These are phyloP conservation scores for Conops quadrifasciatus DNA, from an alignment of 2,888 invertebrate genomes.

Conservation along the genomic window DNA sequence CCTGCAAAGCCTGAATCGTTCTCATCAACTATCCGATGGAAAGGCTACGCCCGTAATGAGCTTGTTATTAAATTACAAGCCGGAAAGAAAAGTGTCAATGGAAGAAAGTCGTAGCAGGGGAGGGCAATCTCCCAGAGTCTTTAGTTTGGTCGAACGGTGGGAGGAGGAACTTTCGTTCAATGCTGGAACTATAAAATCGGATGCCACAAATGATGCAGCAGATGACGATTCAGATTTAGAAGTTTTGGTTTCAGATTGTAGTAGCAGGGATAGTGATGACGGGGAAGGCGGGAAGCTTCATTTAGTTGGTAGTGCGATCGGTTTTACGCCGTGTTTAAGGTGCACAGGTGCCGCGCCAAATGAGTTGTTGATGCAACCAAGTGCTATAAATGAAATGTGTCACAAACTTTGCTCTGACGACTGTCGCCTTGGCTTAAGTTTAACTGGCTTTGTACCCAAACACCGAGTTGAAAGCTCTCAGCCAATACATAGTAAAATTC, in stretches of 20 bases:
- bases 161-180: conserved; percentile 20
- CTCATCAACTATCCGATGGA: neutral
- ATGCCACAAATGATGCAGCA: conserved; percentile 45
- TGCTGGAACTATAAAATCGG: conserved; percentile 26
- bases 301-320: conserved; percentile 9
- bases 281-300: conserved; percentile 34
- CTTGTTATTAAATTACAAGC: conserved; percentile 16
- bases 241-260: conserved; percentile 45
- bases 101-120: neutral
- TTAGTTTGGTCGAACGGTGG: conserved; percentile 30
- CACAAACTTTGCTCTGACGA: conserved; percentile 56
- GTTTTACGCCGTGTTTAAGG: conserved; percentile 50
- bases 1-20: neutral
- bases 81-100: conserved; percentile 54
- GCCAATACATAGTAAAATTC: neutral
- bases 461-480: conserved; percentile 29
- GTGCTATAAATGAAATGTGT: conserved; percentile 58
- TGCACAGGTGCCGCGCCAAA: conserved; percentile 48
- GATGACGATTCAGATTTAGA: conserved; percentile 45
- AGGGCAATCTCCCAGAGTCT: conserved; percentile 26
- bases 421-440: conserved; percentile 52
- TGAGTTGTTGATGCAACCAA: conserved; percentile 42
- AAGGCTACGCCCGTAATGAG: neutral
- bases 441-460: conserved; percentile 44
- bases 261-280: conserved; percentile 42